Conservation (phyloP, 2,113 vertebrate species). For the Mormyrus iriodes region DNA sequence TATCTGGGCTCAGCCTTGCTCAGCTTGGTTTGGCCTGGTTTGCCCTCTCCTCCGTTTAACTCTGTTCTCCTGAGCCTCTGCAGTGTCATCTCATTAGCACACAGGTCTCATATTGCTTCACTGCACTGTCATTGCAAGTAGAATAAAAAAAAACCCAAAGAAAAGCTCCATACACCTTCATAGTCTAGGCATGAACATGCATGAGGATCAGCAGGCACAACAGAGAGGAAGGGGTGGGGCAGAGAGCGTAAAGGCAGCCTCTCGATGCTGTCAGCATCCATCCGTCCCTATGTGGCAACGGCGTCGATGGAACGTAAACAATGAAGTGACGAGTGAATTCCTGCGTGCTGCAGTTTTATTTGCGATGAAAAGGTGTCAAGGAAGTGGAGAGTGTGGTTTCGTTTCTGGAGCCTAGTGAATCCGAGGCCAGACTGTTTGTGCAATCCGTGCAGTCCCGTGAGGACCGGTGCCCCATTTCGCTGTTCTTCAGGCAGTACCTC, state of each 20-base stretch:
- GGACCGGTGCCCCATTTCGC: constrained; percentile 52
- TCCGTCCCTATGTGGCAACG: constrained; percentile 39
- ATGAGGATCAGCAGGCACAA: constrained; percentile 57
- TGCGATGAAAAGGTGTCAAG: constrained; percentile 56
- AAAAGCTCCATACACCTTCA: constrained; percentile 79
- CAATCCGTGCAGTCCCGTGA: constrained; percentile 50
- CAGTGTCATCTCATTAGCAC: constrained; percentile 98
- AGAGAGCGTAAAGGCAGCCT: constrained; percentile 32
- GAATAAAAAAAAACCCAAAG: constrained; percentile 18
- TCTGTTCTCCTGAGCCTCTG: constrained; percentile 80
- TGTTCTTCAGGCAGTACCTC: constrained; percentile 38
- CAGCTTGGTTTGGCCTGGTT: constrained; percentile 60
- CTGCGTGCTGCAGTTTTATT: constrained; percentile 63
- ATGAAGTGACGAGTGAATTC: constrained; percentile 60
- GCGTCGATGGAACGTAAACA: constrained; percentile 47
- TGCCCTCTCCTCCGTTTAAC: constrained; percentile 64
- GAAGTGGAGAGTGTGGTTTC: constrained; percentile 44
- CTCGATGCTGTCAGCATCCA: constrained; percentile 24
- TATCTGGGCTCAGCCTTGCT: constrained; percentile 34
- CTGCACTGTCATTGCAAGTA: constrained; percentile 84
- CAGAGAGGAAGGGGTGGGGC: constrained; percentile 29
- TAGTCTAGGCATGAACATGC: constrained; percentile 68
- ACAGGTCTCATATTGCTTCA: constrained; percentile 91
- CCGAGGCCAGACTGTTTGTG: constrained; percentile 51
- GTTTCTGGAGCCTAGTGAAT: constrained; percentile 66